Evolutionary conservation across 2,888 invertebrate species (phyloP).

Genomic region (Tillus elongatus): DNA sequence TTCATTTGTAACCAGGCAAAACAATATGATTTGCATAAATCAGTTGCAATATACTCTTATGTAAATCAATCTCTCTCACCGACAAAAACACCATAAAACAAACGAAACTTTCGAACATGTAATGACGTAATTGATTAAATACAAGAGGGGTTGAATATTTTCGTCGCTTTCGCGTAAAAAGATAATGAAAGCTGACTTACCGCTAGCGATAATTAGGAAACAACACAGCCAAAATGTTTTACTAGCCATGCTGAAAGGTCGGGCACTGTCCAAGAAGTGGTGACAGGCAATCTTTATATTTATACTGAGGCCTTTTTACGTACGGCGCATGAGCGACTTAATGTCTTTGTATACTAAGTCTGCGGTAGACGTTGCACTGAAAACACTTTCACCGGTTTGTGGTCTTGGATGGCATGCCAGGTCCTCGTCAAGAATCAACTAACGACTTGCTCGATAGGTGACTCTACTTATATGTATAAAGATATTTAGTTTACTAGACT

Average conservation of each 20-base stretch:
- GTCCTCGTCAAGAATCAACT: conserved; percentile 31
- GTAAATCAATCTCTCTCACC: too few species aligned
- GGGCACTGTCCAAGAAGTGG: conserved; percentile 43
- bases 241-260: conserved; percentile 40
- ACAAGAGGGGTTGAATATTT: too few species aligned
- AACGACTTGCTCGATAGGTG: conserved; percentile 34
- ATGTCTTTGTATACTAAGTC: conserved; percentile 25
- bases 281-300: conserved; percentile 40
- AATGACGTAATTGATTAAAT: too few species aligned
- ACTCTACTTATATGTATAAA: conserved; percentile 36
- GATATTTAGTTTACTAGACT: too few species aligned
- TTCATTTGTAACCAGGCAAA: too few species aligned
- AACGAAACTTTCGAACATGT: too few species aligned
- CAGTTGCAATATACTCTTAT: too few species aligned
- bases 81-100: too few species aligned
- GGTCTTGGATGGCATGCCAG: conserved; percentile 17
- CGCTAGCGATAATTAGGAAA: conserved; percentile 38
- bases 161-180: too few species aligned
- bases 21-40: too few species aligned
- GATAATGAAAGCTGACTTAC: conserved; percentile 39
- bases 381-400: conserved; percentile 35
- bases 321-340: conserved; percentile 35
- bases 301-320: conserved; percentile 37
- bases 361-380: conserved; percentile 20
- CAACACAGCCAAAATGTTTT: conserved; percentile 41